Conservation (phyloP, 1,140 invertebrate genomes). For the Spodoptera litura region DNA sequence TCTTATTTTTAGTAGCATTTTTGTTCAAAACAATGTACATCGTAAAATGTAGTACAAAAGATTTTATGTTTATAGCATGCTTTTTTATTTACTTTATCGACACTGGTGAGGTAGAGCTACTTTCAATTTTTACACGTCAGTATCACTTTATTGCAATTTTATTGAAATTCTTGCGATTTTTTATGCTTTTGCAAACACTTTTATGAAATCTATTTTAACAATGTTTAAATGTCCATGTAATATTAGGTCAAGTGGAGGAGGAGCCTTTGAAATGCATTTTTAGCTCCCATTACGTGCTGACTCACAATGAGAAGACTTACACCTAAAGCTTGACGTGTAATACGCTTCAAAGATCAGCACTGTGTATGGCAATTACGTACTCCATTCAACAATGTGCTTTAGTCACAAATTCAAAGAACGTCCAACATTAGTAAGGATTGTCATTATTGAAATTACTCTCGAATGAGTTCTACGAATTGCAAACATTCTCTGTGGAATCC, state of each 20-base stretch:
- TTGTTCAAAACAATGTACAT: constrained; percentile 9
- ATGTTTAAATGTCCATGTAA: constrained; percentile 4
- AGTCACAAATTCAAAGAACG: constrained; percentile 5
- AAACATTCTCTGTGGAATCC: not conserved
- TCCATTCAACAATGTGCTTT: constrained; percentile 22
- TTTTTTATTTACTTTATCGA: not conserved
- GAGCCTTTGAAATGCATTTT: not conserved
- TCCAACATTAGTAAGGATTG: not conserved
- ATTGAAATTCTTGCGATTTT: not conserved
- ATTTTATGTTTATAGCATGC: not conserved
- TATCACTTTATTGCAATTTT: not conserved
- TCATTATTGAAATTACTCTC: not conserved
- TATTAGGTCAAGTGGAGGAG: not conserved
- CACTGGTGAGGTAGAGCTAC: not conserved
- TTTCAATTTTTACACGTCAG: not conserved
- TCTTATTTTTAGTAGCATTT: not conserved
- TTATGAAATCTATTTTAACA: not conserved
- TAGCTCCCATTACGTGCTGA: not conserved
- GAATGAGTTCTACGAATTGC: not conserved
- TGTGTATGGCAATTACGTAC: constrained; percentile 1
- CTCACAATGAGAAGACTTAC: not conserved
- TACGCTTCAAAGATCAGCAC: not conserved
- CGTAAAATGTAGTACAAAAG: not conserved
- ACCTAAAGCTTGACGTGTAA: not conserved
- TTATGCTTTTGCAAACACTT: not conserved